Base-by-base conservation (phyloP, 2,888 invertebrate genomes). In the Junonia oenone region DNA sequence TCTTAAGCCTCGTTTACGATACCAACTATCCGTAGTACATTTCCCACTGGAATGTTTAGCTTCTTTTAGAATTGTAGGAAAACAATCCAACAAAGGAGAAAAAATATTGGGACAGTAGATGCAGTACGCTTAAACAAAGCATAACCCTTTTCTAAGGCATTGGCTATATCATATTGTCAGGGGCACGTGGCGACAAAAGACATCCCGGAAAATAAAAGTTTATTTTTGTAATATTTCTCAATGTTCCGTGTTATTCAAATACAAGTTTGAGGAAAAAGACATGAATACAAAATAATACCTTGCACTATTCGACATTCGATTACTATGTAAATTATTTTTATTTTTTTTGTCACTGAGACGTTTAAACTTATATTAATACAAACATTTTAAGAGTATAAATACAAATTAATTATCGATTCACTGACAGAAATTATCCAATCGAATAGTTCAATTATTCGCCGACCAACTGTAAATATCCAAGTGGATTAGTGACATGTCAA, bases 111-210 rank as follows among this genome's bases (percentile, higher is more conserved):
- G 56, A 63, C 58, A 67, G 61, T 63, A 38, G 56, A 51, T 47
- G 50, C 63, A 1, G 17, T 47, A 37, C 37, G 55, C 51, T 65
- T 74, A 62, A 84, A 83, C 77, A 78, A 66, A 66, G 81, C 87
- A 79, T 72, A 74, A 83, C 82, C 83, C 83, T 83, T 87, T 82
- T 81, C 79, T 76, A 83, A 79, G 75, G 81, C 76, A 82, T 86
- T 85, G 84, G 86, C 88, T 89, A 83, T 86, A 86, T 88, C 83
- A 85, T 78, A 83, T 83, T 87, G 88, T 89, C 88, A 87, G 72
- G 72, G 83, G 75, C 88, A 88, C 81, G 80, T 82, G 88, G 87
- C 81, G 86, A 80, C 81, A 81, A 81, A 75, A 82, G 81, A 82
- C 85, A 84, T 85, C 83, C 80, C 78, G 75, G 78, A 76, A 84